Evolutionary conservation across 2,113 vertebrate genomes (phyloP), one percentile per base, ranked within the genome.

Genomic region (Craseonycteris thonglongyai): DNA sequence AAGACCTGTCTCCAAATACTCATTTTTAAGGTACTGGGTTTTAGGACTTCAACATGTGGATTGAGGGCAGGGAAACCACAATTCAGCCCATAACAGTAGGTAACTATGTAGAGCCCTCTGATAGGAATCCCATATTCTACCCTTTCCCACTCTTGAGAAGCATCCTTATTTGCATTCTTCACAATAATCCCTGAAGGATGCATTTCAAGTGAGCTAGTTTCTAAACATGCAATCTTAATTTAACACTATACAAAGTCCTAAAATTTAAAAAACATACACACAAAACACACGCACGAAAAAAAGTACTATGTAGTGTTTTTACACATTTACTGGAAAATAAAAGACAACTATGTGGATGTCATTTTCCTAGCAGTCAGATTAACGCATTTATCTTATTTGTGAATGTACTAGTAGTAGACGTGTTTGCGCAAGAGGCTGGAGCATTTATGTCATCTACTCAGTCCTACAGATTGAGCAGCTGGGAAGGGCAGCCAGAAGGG

Each of bases 341-440:
- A 78, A 86, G 24, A 45, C 26, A 93, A 69, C 58, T 76, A 42
- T 76, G 51, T 22, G 28, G 35, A n/a, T 51, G 42, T 33, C 61
- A 79, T 93, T 96, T 86, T 79, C 51, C 79, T 56, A 88, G 69
- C 33, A 80, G 79, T 85, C 49, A 49, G 61, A 95, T 71, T 82
- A 93, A 89, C 90, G 40, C 45, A 54, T 61, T 35, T 68, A 65
- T 66, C 80, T 88, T 28, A 58, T 59, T 56, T 38, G 28, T 65
- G 47, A 91, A 58, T 76, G 74, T 40, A 47, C 40, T 59, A 19
- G 90, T 38, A 59, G n/a, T 7, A 56, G 38, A 58, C 13, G 21
- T 91, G 26, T 58, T 88, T 95, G 81, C 54, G 86, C 63, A 72
- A 86, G 96, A 81, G 74, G 35, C 78, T 91, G 26, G 40, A 47